Percentiles rank a stretch among this genome's conserved stretches.
phyloP scores from a whole-genome alignment of 2,797 vertebrate genomes.

The Podargus strigoides region DNA sequence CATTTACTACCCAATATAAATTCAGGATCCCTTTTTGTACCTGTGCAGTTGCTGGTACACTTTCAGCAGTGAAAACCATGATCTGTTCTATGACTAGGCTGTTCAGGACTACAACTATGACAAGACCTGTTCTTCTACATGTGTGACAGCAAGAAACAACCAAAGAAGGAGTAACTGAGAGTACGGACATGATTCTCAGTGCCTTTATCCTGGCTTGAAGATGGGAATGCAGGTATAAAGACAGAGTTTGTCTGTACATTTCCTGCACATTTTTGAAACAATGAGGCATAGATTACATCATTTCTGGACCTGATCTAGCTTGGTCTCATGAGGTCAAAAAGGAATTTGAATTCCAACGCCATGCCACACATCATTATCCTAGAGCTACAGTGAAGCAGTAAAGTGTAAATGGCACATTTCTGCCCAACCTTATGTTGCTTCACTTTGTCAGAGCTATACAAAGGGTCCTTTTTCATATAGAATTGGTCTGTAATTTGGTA shows the following conservation, averaged over 20 bases:
- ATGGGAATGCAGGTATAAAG: not conserved
- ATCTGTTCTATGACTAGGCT: not conserved
- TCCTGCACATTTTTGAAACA: not conserved
- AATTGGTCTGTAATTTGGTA: not conserved
- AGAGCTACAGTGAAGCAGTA: not conserved
- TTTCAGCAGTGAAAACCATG: not conserved
- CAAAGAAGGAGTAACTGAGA: not conserved
- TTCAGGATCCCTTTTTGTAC: not conserved
- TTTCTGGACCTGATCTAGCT: not conserved
- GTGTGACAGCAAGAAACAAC: not conserved
- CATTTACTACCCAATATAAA: not conserved
- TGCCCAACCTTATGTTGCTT: not conserved
- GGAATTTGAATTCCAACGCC: not conserved
- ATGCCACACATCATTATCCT: not conserved
- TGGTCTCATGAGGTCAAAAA: not conserved
- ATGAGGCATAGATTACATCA: not conserved
- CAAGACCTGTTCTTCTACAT: not conserved
- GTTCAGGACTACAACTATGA: accelerated
- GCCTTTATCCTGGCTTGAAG: not conserved
- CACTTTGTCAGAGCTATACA: not conserved
- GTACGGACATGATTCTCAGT: not conserved
- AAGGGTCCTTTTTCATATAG: not conserved
- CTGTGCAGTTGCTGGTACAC: not conserved
- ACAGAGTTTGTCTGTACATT: not conserved
- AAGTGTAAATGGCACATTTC: not conserved